Evolutionary conservation across 1,140 invertebrate species (phyloP), one percentile per base, ranked within the genome.

Genomic region (Bombus pascuorum): DNA sequence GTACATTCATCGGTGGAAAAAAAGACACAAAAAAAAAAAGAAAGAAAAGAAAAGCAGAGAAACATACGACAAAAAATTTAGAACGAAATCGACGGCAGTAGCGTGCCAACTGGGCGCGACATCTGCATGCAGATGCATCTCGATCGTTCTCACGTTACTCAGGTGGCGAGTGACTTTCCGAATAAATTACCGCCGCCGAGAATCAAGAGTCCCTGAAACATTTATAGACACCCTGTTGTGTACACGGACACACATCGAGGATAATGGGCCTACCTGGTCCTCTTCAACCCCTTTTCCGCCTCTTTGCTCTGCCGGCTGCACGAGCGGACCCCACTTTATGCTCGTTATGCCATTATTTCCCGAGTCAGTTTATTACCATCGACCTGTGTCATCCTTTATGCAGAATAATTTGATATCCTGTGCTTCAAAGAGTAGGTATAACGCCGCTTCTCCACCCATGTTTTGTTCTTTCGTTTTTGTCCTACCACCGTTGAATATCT

Each of bases 81-180:
- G 57, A 81, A 39, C 25, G 32, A 66, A 68, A 85, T 90, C 88
- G 89, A 87, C 78, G 44, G 57, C 42, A 66, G 42, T 83, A 77
- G 85, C 80, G 75, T 86, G 83, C 85, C 89, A 91, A 91, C 87
- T 91, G 89, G 65, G 80, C 83, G 80, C 83, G 86, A 91, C 91
- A 92, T 91, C 86, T 91, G 87, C 86, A 86, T 88, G 86, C 86
- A 82, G 88, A 92, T 92, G 92, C 91, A 89, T 86, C 87, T 59
- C 81, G 78, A 8, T 70, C 74, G 92, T 93, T 93, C 93, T 93
- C 93, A 93, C 92, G 92, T 93, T 93, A 92, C 92, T 93, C 87
- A 89, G 87, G 90, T 92, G 91, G 89, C 91, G 88, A 89, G 87
- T 90, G 90, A 93, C 91, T 93, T 92, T 89, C 84, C 82, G 93